phyloP scores from a whole-genome alignment of 2,888 invertebrate genomes.

The Pterostichus madidus region DNA sequence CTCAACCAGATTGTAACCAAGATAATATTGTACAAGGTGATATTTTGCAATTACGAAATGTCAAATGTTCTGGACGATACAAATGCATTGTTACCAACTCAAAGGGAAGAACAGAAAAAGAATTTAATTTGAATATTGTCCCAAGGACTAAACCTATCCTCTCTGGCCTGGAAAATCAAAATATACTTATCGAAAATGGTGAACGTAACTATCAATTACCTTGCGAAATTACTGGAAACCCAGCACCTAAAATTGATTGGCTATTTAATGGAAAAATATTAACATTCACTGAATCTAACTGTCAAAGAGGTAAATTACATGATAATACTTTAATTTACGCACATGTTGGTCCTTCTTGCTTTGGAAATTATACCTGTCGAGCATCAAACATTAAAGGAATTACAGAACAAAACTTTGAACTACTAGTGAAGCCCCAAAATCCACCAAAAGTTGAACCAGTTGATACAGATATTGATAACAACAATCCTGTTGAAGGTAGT shows the following conservation, averaged over 20 bases:
- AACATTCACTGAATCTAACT: background rate
- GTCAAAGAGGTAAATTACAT: background rate
- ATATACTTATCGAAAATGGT: background rate
- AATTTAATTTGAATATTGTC: slow-evolving; percentile 27
- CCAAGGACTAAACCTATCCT: too few species aligned
- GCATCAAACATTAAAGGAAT: background rate
- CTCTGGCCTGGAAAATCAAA: background rate
- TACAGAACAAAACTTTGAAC: background rate
- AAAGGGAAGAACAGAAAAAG: background rate
- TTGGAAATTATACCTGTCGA: slow-evolving; percentile 2
- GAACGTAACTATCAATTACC: background rate
- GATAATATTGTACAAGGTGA: background rate
- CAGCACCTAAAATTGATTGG: background rate
- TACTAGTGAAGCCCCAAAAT: background rate
- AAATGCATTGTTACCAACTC: slow-evolving; percentile 9
- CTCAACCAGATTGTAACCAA: slow-evolving; percentile 7
- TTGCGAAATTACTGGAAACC: background rate
- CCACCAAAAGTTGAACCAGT: background rate
- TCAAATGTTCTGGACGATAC: slow-evolving; percentile 12
- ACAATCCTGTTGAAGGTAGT: background rate
- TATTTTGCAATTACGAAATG: background rate
- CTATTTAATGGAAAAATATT: background rate
- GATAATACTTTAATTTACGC: too few species aligned
- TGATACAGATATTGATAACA: background rate
- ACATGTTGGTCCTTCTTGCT: background rate